Conservation (phyloP, 2,113 vertebrate species). For the Axis porcinus region DNA sequence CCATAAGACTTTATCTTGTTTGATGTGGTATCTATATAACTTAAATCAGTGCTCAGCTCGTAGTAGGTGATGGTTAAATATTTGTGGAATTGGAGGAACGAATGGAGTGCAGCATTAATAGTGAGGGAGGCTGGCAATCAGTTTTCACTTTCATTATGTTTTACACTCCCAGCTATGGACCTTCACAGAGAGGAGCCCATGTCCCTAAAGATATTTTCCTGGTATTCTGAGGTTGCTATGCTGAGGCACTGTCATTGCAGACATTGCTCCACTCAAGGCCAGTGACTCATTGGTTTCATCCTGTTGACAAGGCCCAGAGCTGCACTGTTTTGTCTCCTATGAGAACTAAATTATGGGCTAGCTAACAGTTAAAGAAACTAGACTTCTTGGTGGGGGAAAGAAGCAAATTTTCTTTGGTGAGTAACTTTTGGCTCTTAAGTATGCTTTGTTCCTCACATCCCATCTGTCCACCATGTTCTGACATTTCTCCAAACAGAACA, state of each 20-base stretch:
- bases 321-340: background rate
- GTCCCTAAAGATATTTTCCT: constrained; percentile 45
- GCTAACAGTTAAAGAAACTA: constrained; percentile 18
- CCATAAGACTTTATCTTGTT: background rate
- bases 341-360: background rate
- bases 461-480: constrained; percentile 58
- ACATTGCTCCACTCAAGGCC: constrained; percentile 35
- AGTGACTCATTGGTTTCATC: background rate
- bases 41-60: background rate
- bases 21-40: background rate
- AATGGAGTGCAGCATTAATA: background rate
- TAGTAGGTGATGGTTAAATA: background rate
- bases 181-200: background rate
- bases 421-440: constrained; percentile 38
- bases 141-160: background rate
- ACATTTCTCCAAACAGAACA: constrained; percentile 60
- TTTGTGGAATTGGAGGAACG: background rate
- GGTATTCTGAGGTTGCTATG: constrained; percentile 55
- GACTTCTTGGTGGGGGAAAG: background rate
- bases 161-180: background rate
- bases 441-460: constrained; percentile 54
- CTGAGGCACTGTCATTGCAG: constrained; percentile 41
- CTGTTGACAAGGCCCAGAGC: background rate
- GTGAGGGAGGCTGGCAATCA: background rate
- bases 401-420: constrained; percentile 41